Conservation (phyloP, 2,113 vertebrate genomes). For the Spea multiplicata region DNA sequence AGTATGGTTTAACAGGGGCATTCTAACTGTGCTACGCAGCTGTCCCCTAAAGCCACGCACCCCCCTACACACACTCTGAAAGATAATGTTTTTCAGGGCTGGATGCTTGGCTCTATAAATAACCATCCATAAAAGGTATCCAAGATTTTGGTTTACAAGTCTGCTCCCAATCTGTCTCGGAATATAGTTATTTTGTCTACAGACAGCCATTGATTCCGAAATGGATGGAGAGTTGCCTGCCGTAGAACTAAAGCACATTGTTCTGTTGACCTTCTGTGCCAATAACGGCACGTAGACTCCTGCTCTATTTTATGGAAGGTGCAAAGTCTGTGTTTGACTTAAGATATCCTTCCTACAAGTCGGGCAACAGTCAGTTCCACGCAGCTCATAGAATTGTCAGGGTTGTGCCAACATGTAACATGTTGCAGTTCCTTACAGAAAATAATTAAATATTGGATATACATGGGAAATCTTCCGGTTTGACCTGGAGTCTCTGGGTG, state of each 20-base stretch:
- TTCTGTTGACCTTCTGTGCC: slow-evolving; percentile 22
- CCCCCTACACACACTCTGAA: too few relatives aligned
- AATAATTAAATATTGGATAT: too few relatives aligned
- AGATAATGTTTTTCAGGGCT: background rate
- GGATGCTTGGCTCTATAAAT: background rate
- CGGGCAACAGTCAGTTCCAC: too few relatives aligned
- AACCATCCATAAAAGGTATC: slow-evolving; percentile 36
- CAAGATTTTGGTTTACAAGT: slow-evolving; percentile 8
- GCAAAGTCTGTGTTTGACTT: too few relatives aligned
- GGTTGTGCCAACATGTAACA: too few relatives aligned
- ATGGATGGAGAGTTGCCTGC: slow-evolving; percentile 33
- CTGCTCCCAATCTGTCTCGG: slow-evolving; percentile 11
- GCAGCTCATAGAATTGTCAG: too few relatives aligned
- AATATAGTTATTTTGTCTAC: slow-evolving; percentile 39
- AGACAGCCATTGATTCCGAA: slow-evolving; percentile 39
- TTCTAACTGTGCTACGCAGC: background rate
- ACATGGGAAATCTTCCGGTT: too few relatives aligned
- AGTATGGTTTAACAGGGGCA: background rate
- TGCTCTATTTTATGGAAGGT: background rate
- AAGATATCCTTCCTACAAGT: too few relatives aligned
- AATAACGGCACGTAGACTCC: slow-evolving; percentile 5
- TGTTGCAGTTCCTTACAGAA: too few relatives aligned
- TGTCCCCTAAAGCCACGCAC: background rate
- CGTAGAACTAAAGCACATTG: slow-evolving; percentile 31
- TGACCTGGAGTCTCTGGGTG: too few relatives aligned